Conservation (phyloP, 2,888 invertebrate species). For the Macaria liturata region DNA sequence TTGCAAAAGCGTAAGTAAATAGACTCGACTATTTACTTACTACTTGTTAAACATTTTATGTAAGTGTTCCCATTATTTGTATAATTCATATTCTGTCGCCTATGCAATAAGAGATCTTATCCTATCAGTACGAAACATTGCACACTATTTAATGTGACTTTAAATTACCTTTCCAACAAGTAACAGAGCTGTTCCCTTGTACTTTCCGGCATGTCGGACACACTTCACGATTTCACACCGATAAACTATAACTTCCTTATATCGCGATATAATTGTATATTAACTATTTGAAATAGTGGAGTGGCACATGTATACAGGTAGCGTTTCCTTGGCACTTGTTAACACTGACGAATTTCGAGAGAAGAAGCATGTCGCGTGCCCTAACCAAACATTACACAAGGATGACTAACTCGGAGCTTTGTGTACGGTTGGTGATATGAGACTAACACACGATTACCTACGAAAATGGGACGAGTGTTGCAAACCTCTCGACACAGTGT, state of each 20-base stretch:
- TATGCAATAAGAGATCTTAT: too few relatives aligned
- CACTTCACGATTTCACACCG: slow-evolving; percentile 37
- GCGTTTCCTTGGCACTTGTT: slow-evolving; percentile 35
- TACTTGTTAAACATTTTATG: too few relatives aligned
- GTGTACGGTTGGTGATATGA: slow-evolving; percentile 56
- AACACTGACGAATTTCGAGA: slow-evolving; percentile 33
- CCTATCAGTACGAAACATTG: too few relatives aligned
- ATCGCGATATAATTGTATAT: slow-evolving; percentile 15
- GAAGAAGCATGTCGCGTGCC: slow-evolving; percentile 40
- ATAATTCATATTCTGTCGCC: too few relatives aligned
- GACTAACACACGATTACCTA: slow-evolving; percentile 51
- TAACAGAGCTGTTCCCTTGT: slow-evolving; percentile 49
- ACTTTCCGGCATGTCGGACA: slow-evolving; percentile 50
- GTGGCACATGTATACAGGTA: slow-evolving; percentile 28
- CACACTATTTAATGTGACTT: too few relatives aligned
- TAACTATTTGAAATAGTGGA: slow-evolving; percentile 2
- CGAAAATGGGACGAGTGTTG: slow-evolving; percentile 69
- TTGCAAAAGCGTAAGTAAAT: slow-evolving; percentile 15
- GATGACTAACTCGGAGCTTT: slow-evolving; percentile 62
- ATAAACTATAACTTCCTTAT: slow-evolving; percentile 23
- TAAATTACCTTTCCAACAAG: slow-evolving; percentile 54
- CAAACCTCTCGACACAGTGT: slow-evolving; percentile 48
- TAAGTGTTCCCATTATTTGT: too few relatives aligned
- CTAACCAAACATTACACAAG: slow-evolving; percentile 49
- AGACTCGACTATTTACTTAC: too few relatives aligned